Conservation (phyloP, 1,140 invertebrate genomes). For the Drosophila setifemur region DNA sequence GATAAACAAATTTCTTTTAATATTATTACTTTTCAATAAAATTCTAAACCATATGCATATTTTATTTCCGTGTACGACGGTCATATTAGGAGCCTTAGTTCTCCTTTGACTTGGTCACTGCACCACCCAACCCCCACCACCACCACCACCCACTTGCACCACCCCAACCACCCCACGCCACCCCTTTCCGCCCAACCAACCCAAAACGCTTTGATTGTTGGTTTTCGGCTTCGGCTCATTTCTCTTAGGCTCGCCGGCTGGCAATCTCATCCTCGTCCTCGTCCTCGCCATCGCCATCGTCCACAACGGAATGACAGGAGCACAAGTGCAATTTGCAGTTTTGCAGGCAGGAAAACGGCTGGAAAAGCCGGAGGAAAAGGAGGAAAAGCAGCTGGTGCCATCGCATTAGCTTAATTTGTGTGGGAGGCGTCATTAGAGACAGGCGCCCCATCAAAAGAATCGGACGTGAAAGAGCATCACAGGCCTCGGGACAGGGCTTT, state of each 20-base stretch:
- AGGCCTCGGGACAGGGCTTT: conserved; percentile 37
- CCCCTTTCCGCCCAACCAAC: too few species aligned
- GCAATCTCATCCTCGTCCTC: conserved; percentile 34
- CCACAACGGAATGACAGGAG: conserved; percentile 53
- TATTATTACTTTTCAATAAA: too few species aligned
- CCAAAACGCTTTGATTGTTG: conserved; percentile 68
- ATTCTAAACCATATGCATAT: too few species aligned
- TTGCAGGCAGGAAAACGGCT: not conserved
- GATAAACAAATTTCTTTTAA: too few species aligned
- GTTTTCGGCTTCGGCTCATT: conserved; percentile 63
- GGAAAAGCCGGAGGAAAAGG: conserved; percentile 1
- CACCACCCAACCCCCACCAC: too few species aligned
- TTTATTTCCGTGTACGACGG: conserved; percentile 16
- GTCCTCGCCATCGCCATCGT: conserved; percentile 15
- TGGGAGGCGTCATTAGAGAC: conserved; percentile 68
- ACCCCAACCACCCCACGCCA: not conserved
- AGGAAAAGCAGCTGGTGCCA: conserved; percentile 31
- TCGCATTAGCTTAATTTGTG: conserved; percentile 76
- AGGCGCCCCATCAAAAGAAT: conserved; percentile 56
- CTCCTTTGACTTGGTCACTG: conserved; percentile 33
- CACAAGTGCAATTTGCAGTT: conserved; percentile 73
- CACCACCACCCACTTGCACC: too few species aligned
- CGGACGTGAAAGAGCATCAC: conserved; percentile 44
- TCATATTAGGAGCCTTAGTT: conserved; percentile 32
- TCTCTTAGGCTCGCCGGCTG: conserved; percentile 56